A percentile compares a stretch with the other conserved stretches of the same genome.
phyloP scores from a whole-genome alignment of 2,797 vertebrate genomes.

The Molossus alvarezi region DNA sequence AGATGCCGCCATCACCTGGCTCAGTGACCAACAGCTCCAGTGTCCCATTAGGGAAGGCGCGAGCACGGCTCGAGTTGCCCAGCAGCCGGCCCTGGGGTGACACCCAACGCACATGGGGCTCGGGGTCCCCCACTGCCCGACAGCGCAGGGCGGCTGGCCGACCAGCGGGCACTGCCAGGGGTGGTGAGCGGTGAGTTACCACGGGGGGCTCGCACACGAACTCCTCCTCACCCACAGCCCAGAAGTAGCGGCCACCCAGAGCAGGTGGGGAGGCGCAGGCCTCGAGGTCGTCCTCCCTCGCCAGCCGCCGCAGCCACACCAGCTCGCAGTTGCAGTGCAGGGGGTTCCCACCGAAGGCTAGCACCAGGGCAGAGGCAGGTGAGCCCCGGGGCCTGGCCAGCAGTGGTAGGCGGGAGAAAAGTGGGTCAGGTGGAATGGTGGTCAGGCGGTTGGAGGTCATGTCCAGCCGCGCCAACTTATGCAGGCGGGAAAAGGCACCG shows the following conservation, averaged over 20 bases:
- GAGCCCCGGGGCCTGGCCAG: constrained; percentile 94
- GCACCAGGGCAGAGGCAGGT: constrained; percentile 92
- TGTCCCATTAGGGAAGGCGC: constrained; percentile 96
- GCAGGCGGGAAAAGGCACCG: constrained; percentile 95
- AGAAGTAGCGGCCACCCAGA: constrained; percentile 96
- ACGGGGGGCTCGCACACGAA: constrained; percentile 96
- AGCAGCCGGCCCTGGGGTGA: constrained; percentile 95
- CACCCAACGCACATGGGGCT: constrained; percentile 96
- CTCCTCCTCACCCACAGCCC: constrained; percentile 96
- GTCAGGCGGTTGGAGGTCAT: constrained; percentile 97
- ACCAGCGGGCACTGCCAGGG: constrained; percentile 92
- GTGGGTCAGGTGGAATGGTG: constrained; percentile 95
- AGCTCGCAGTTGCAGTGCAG: constrained; percentile 97
- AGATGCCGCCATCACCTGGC: constrained; percentile 93
- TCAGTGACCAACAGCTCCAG: constrained; percentile 94
- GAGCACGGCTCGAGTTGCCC: constrained; percentile 94
- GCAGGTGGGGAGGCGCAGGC: constrained; percentile 95
- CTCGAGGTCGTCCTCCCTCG: constrained; percentile 95
- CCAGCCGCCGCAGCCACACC: constrained; percentile 94
- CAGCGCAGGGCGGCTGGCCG: constrained; percentile 95
- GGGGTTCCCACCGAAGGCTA: constrained; percentile 96
- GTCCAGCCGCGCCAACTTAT: constrained; percentile 96
- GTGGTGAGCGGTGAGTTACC: constrained; percentile 95
- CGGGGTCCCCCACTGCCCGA: constrained; percentile 96
- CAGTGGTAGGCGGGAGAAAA: constrained; percentile 95